These are phyloP conservation scores for Thalassaphorura encarpata DNA, from an alignment of 1,140 invertebrate genomes.

Conservation along the genomic window DNA sequence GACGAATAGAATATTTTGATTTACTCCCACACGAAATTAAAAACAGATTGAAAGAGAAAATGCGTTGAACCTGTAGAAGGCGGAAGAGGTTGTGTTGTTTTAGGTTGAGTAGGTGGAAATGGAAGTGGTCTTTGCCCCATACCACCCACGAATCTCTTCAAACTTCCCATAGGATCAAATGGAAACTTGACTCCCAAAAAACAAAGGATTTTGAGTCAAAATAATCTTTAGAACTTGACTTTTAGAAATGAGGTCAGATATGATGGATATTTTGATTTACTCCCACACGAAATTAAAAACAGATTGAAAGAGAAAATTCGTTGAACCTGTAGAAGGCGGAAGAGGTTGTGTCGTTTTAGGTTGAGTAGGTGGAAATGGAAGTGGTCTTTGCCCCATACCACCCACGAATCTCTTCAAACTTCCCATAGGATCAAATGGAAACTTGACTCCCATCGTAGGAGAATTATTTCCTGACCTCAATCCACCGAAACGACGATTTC, in stretches of 20 bases:
- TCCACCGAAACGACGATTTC: constrained; percentile 49
- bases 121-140: constrained; percentile 42
- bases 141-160: constrained; percentile 37
- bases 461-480: constrained; percentile 22
- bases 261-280: neutral
- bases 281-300: neutral
- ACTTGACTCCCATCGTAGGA: constrained; percentile 34
- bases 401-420: constrained; percentile 38
- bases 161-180: constrained; percentile 41
- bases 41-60: neutral
- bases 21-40: neutral
- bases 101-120: constrained; percentile 42
- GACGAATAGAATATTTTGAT: neutral
- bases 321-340: constrained; percentile 18
- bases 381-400: constrained; percentile 42
- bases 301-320: neutral
- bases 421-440: constrained; percentile 40
- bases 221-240: neutral
- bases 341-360: constrained; percentile 33
- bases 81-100: constrained; percentile 22
- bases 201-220: neutral
- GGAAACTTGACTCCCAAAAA: constrained; percentile 34
- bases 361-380: constrained; percentile 41
- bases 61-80: constrained; percentile 11
- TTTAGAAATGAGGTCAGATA: neutral